These are phyloP conservation scores for Trisateles emortualis DNA, from an alignment of 2,888 invertebrate species.

Conservation along the genomic window DNA sequence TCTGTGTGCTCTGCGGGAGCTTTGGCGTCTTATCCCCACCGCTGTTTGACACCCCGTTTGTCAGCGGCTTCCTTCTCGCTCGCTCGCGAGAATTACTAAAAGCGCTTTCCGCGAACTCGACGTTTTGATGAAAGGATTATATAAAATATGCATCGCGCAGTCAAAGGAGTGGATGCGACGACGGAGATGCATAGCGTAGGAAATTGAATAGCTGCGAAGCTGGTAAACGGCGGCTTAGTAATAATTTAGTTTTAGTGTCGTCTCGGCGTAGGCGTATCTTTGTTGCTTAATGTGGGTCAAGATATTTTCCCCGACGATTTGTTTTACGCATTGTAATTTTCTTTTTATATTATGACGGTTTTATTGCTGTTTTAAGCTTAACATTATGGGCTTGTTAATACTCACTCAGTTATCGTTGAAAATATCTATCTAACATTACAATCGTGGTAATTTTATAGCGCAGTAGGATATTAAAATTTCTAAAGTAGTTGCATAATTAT, in stretches of 20 bases:
- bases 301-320: conserved; percentile 56
- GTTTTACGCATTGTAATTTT: conserved; percentile 49
- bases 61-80: conserved; percentile 75
- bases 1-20: conserved; percentile 87
- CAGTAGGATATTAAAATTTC: conserved; percentile 22
- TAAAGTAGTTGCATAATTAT: conserved; percentile 28
- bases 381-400: not conserved
- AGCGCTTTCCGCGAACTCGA: conserved; percentile 75
- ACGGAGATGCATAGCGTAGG: conserved; percentile 79
- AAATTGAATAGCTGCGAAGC: conserved; percentile 76
- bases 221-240: conserved; percentile 68
- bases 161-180: conserved; percentile 74
- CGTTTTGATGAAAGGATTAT: conserved; percentile 85
- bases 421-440: conserved; percentile 10
- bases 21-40: conserved; percentile 87
- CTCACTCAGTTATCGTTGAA: not conserved
- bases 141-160: conserved; percentile 81
- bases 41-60: conserved; percentile 85
- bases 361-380: conserved; percentile 42
- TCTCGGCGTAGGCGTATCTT: conserved; percentile 41
- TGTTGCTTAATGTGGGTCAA: conserved; percentile 59
- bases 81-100: conserved; percentile 76
- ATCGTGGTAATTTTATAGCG: conserved; percentile 22
- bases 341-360: conserved; percentile 49
- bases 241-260: conserved; percentile 78